phyloP scores from a whole-genome alignment of 2,888 invertebrate genomes.

The Nephrotoma flavescens region DNA sequence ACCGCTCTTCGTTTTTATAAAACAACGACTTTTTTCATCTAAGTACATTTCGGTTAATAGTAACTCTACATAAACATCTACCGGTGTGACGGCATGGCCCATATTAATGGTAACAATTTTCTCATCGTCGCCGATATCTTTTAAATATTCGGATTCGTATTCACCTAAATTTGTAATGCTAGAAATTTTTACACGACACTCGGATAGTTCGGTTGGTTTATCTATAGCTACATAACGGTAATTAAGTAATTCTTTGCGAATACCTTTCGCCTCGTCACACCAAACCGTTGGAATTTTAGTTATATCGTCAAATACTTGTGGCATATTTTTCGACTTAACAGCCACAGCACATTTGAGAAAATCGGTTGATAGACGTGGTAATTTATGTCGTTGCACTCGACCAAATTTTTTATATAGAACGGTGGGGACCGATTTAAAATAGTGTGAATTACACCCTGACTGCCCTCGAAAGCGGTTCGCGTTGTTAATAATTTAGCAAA shows the following conservation, averaged over 20 bases:
- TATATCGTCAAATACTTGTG: conserved; percentile 5
- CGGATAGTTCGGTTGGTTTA: conserved; percentile 23
- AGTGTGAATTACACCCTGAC: conserved; percentile 29
- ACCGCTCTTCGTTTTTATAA: conserved; percentile 23
- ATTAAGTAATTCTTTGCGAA: conserved; percentile 22
- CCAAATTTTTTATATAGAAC: conserved; percentile 10
- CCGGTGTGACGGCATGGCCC: conserved; percentile 31
- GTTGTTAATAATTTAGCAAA: conserved; percentile 26
- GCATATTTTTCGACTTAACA: conserved; percentile 9
- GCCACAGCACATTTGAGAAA: conserved; percentile 6
- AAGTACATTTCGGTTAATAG: conserved; percentile 33
- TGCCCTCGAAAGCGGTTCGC: conserved; percentile 30
- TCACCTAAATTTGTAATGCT: conserved; percentile 18
- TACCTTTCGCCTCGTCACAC: conserved; percentile 18
- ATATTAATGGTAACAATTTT: conserved; percentile 21
- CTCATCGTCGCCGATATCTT: conserved; percentile 3
- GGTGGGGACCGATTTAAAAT: conserved; percentile 22
- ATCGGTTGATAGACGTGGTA: conserved; percentile 2
- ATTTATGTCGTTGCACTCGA: conserved; percentile 4
- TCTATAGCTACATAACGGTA: conserved; percentile 21
- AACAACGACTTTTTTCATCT: conserved; percentile 34
- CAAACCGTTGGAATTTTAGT: conserved; percentile 9
- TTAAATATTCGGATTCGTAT: conserved; percentile 18
- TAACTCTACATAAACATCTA: conserved; percentile 34
- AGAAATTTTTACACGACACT: conserved; percentile 21